These are phyloP conservation scores for Saturnia pavonia DNA, from an alignment of 2,888 invertebrate species.

Conservation along the genomic window DNA sequence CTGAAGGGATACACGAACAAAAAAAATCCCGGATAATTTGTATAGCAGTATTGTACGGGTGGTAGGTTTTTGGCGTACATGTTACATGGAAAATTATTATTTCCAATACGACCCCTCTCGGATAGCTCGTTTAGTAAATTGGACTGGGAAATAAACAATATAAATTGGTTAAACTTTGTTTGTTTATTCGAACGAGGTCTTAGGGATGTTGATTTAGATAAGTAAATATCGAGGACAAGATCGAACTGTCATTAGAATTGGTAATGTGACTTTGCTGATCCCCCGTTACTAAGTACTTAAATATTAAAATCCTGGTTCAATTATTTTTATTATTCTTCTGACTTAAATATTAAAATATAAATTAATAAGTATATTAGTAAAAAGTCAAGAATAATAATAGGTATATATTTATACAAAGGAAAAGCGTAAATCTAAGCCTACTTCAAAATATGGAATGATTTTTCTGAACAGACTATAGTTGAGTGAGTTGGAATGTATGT, in stretches of 20 bases:
- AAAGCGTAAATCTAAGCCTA: no score
- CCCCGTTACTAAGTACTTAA: not conserved
- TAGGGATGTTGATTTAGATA: not conserved
- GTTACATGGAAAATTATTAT: slow-evolving; percentile 12
- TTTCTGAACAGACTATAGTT: no score
- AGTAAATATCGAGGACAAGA: not conserved
- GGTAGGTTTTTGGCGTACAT: slow-evolving; percentile 7
- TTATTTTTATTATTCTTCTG: no score
- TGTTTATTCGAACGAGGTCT: not conserved
- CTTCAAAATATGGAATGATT: no score
- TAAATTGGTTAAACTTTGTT: slow-evolving; percentile 7
- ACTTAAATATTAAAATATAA: no score
- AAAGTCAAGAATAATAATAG: no score
- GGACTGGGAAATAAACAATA: not conserved
- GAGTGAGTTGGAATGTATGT: no score
- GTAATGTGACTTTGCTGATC: not conserved
- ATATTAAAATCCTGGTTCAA: no score
- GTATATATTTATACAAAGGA: no score
- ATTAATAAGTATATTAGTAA: no score
- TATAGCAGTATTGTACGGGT: slow-evolving; percentile 18
- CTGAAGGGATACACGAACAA: slow-evolving; percentile 33
- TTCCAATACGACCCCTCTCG: not conserved
- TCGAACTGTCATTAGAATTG: slow-evolving; percentile 5
- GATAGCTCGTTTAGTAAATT: slow-evolving; percentile 3
- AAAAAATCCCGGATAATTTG: slow-evolving; percentile 34